A percentile compares a stretch with the other conserved stretches of the same genome.
These are phyloP conservation scores for Copsychus sechellarum DNA, from an alignment of 2,113 vertebrate genomes.

Conservation along the genomic window DNA sequence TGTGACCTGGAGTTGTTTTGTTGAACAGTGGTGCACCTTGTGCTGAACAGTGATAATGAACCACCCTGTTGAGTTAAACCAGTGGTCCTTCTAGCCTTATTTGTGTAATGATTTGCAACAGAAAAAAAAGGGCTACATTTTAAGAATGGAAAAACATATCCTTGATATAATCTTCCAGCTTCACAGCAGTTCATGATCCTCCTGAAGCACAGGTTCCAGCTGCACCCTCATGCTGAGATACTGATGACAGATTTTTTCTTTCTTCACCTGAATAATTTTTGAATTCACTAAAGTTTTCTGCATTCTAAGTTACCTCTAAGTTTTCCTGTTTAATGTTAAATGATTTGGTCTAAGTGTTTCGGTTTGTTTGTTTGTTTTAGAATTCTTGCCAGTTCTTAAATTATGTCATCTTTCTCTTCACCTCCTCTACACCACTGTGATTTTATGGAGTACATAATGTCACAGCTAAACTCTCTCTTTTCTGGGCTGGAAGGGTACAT, in stretches of 20 bases:
- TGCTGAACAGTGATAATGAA: not conserved
- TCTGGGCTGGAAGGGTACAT: not conserved
- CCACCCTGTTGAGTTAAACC: not conserved
- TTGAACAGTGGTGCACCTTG: not conserved
- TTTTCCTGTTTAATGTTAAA: not conserved
- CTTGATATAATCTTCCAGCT: not conserved
- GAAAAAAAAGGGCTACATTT: not conserved
- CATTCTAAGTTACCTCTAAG: not conserved
- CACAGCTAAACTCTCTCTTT: not conserved
- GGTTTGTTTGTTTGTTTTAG: not conserved
- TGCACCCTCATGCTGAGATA: not conserved
- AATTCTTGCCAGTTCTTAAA: not conserved
- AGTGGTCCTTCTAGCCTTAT: not conserved
- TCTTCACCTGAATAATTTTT: not conserved
- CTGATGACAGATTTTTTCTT: not conserved
- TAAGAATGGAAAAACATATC: not conserved
- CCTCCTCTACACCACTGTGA: not conserved
- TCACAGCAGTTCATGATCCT: not conserved
- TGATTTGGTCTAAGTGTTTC: not conserved
- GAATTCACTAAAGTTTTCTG: not conserved
- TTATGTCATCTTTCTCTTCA: not conserved
- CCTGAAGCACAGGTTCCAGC: not conserved
- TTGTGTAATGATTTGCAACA: not conserved
- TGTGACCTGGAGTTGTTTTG: not conserved
- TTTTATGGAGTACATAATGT: not conserved